phyloP scores from a whole-genome alignment of 2,113 vertebrate genomes.

The Uria aalge region DNA sequence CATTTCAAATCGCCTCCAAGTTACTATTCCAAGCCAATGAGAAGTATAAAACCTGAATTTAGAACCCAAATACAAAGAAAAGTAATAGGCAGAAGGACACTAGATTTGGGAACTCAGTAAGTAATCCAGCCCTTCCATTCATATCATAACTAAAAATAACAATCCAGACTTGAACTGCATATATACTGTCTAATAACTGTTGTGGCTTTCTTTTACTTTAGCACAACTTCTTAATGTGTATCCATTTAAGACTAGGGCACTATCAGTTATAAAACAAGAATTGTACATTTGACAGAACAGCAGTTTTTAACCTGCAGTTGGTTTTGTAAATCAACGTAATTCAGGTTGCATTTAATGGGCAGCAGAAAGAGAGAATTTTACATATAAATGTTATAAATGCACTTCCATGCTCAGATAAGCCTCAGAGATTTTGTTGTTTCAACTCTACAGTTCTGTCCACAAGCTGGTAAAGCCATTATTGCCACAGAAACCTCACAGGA shows the following conservation, averaged over 20 bases:
- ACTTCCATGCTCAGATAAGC: background rate
- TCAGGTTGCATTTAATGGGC: background rate
- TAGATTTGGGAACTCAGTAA: background rate
- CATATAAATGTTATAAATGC: background rate
- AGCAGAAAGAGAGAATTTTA: background rate
- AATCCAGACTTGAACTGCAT: background rate
- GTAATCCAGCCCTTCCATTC: background rate
- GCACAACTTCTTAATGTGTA: background rate
- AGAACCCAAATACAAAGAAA: background rate
- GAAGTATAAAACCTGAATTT: background rate
- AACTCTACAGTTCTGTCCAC: background rate
- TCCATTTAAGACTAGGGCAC: background rate
- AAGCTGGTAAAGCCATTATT: conserved; percentile 26
- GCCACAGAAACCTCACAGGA: background rate
- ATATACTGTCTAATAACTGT: background rate
- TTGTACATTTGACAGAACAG: background rate
- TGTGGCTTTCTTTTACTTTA: background rate
- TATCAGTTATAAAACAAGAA: background rate
- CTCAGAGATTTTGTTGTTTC: background rate
- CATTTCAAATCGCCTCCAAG: background rate
- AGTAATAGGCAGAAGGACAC: background rate
- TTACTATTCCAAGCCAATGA: background rate
- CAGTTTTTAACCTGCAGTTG: background rate
- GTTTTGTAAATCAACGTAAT: background rate
- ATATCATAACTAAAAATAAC: background rate